Evolutionary conservation across 2,113 vertebrate species (phyloP).

Genomic region (Oryzias woworae): DNA sequence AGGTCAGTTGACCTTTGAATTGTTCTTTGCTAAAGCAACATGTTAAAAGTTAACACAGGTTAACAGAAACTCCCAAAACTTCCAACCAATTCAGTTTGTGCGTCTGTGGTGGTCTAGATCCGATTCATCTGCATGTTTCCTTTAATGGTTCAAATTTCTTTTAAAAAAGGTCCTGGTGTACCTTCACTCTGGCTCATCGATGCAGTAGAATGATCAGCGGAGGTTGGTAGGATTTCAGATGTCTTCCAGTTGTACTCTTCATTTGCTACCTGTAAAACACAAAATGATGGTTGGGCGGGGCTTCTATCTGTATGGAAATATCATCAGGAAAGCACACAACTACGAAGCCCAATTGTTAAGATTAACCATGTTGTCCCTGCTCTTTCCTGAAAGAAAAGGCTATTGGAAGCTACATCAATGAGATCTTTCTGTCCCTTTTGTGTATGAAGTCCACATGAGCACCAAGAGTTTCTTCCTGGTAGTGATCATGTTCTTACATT

Average conservation of each 20-base stretch:
- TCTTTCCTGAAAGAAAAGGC: too few species aligned
- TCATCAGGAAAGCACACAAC: too few species aligned
- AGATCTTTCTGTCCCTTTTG: background rate
- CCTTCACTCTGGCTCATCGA: slow-evolving; percentile 84
- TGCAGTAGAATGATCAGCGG: slow-evolving; percentile 87
- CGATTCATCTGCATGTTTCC: background rate
- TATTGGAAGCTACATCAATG: too few species aligned
- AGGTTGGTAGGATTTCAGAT: slow-evolving; percentile 83
- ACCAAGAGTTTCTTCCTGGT: background rate
- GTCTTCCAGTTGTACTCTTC: slow-evolving; percentile 82
- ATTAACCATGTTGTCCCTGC: too few species aligned
- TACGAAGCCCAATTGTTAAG: too few species aligned
- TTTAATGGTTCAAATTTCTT: background rate
- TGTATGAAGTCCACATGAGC: background rate
- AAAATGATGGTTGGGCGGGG: background rate
- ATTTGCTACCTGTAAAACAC: slow-evolving; percentile 74
- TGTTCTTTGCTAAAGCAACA: too few species aligned
- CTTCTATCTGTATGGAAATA: background rate
- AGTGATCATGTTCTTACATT: slow-evolving; percentile 78
- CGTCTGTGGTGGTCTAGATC: too few species aligned
- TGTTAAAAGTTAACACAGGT: too few species aligned
- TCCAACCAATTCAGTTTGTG: too few species aligned
- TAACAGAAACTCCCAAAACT: too few species aligned
- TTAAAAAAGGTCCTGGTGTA: slow-evolving; percentile 47
- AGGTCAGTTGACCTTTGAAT: too few species aligned